phyloP scores from a whole-genome alignment of 2,113 vertebrate genomes.

The Melanotaenia duboulayi region DNA sequence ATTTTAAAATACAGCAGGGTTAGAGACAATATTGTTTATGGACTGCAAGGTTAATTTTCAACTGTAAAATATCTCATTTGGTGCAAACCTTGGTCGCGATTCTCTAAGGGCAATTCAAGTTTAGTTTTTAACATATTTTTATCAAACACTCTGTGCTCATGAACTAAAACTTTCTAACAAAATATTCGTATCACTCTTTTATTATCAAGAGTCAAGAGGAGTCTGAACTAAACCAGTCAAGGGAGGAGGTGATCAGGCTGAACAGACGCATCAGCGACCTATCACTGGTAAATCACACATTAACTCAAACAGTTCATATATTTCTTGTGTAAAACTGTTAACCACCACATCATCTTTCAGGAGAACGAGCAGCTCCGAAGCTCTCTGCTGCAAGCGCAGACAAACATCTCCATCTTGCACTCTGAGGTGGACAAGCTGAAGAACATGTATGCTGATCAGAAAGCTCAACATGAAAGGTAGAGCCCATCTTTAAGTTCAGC shows the following conservation, averaged over 20 bases:
- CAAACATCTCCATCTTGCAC: slow-evolving; percentile 70
- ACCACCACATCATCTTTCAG: slow-evolving; percentile 43
- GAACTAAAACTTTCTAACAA: background rate
- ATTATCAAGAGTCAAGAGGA: slow-evolving; percentile 74
- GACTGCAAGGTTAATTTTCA: background rate
- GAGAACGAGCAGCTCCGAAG: slow-evolving; percentile 74
- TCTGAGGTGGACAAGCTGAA: slow-evolving; percentile 82
- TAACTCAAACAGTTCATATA: background rate
- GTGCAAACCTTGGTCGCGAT: too few relatives aligned
- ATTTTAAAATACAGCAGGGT: background rate
- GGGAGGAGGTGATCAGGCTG: slow-evolving; percentile 72
- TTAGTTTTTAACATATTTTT: background rate
- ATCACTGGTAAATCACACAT: slow-evolving; percentile 63
- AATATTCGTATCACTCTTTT: slow-evolving; percentile 9
- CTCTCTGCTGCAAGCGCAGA: slow-evolving; percentile 70
- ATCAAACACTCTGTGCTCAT: background rate
- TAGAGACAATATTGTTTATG: background rate
- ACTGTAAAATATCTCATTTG: background rate
- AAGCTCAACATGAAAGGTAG: slow-evolving; percentile 75
- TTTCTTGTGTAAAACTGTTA: background rate
- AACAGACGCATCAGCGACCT: slow-evolving; percentile 70
- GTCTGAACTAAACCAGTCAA: slow-evolving; percentile 54
- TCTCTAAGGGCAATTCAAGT: too few relatives aligned
- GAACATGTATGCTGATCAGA: slow-evolving; percentile 68
- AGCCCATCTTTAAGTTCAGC: background rate